Base-by-base conservation (phyloP, 2,113 vertebrate species). In the Odontesthes bonariensis region DNA sequence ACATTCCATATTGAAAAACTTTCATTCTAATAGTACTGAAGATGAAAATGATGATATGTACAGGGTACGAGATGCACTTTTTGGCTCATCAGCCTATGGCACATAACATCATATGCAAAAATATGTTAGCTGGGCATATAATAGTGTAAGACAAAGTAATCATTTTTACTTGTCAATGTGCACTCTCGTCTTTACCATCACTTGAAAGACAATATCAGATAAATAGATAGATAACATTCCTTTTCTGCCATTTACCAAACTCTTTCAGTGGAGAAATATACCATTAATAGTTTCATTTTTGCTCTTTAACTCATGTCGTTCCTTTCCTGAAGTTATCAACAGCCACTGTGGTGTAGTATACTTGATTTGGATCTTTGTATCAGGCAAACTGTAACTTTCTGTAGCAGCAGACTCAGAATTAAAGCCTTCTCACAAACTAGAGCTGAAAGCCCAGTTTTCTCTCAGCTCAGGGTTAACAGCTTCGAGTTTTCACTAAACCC, bases 381-480 rank as follows among this genome's bases (percentile, higher is more conserved):
- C 27, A 27, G 27, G 27, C 27, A 27, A 27, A 27, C 3, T 27
- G 27, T 27, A 27, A 27, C 27, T 55, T n/a, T 68, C 19, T n/a
- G 51, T 16, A 27, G n/a, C 35, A 38, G 14, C 65, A 38, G 20
- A 60, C 23, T 54, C 42, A 49, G 17, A 35, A 19, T 27, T 27
- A 14, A 12, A 55, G 13, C 35, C 13, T 22, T 69, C 13, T 47
- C 27, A 60, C 56, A 49, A 69, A n/a, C 22, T 77, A 35, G 20
- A 63, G 57, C 66, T 69, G 8, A 47, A 62, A 61, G 17, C 40
- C 52, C 40, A 4, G 31, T 63, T 63, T 54, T 38, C 27, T 54
- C 67, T 42, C 22, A 77, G 52, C 59, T 71, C 38, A 58, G 75
- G 52, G 54, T 63, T 51, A 63, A 57, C 66, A 57, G 38, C 61